Evolutionary conservation across 2,797 vertebrate genomes (phyloP), one percentile per base, ranked within the genome.

Genomic region (Rhyacichthys aspro): DNA sequence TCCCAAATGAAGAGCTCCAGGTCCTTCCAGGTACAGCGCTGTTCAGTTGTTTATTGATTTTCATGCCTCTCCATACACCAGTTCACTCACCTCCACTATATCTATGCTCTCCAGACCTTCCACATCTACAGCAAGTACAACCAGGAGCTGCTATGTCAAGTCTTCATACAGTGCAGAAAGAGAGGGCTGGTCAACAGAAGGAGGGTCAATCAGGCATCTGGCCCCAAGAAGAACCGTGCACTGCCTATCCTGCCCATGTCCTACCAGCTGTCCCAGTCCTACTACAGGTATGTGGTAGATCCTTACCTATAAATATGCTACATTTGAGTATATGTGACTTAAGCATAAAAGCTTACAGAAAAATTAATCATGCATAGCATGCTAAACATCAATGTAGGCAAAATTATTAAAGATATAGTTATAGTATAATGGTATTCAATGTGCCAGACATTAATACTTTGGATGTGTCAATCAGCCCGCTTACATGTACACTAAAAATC

Each of bases 201-300:
- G 0, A 93, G 96, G 0, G 86, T 95, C 41, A 93, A 62, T 71
- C 90, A 94, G 70, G n/a, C 59, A 0, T 79, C 67, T 0, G 95
- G 93, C 1, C 95, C 94, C 0, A 98, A 96, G 92, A 98, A 97
- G 74, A 95, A 88, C 79, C 90, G 96, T 1, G 93, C 93, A 0
- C 73, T 98, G 72, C 97, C 97, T 72, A 97, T 98, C 5, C 91
- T 94, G 41, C 95, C 97, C 47, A 99, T 99, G 97, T 98, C 96
- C 57, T 99, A 94, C 84, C 97, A 99, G 83, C 88, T 99, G 23
- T 99, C 97, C 32, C 96, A 98, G 88, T 91, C 90, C 60, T 99
- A 96, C 88, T 98, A 95, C 92, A 95, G 93, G 97, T 98, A 77
- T 11, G 23, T 5, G 23, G 4, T 28, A 28, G 23, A n/a, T n/a